Conservation (phyloP, 2,113 vertebrate genomes). For the Rhagologus leucostigma region DNA sequence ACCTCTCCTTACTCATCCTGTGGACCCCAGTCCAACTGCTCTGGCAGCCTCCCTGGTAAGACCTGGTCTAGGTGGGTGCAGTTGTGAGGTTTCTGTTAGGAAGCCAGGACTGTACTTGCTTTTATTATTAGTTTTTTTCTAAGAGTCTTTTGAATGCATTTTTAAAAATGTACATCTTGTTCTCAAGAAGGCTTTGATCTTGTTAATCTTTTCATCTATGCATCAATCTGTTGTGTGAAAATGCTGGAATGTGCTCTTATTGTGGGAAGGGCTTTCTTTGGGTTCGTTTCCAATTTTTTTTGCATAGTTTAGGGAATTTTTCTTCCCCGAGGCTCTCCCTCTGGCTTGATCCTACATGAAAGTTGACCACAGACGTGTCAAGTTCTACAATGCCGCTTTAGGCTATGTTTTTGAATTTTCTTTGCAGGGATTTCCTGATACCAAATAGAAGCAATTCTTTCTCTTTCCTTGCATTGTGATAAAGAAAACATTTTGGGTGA, state of each 20-base stretch:
- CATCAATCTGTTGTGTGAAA: slow-evolving; percentile 32
- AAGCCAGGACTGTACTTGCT: background rate
- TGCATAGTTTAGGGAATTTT: slow-evolving; percentile 11
- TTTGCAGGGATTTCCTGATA: slow-evolving; percentile 27
- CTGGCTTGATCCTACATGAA: slow-evolving; percentile 43
- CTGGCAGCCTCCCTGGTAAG: background rate
- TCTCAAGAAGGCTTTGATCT: slow-evolving; percentile 53
- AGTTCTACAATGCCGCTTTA: slow-evolving; percentile 9
- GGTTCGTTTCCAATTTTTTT: slow-evolving; percentile 1
- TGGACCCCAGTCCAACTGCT: background rate
- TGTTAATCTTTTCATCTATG: slow-evolving; percentile 53
- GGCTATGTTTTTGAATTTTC: slow-evolving; percentile 41
- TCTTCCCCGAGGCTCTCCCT: slow-evolving; percentile 17
- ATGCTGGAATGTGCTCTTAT: slow-evolving; percentile 13
- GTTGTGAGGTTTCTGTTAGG: background rate
- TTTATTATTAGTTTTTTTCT: background rate
- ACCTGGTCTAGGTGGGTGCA: background rate
- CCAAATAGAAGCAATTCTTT: background rate
- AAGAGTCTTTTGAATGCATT: background rate
- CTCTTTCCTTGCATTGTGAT: background rate
- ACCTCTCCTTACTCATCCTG: background rate
- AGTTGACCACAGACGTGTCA: slow-evolving; percentile 9
- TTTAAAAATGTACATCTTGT: background rate
- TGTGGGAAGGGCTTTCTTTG: background rate
- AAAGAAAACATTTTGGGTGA: background rate